Evolutionary conservation across 2,113 vertebrate species (phyloP).

Genomic region (Crotalus helleri): DNA sequence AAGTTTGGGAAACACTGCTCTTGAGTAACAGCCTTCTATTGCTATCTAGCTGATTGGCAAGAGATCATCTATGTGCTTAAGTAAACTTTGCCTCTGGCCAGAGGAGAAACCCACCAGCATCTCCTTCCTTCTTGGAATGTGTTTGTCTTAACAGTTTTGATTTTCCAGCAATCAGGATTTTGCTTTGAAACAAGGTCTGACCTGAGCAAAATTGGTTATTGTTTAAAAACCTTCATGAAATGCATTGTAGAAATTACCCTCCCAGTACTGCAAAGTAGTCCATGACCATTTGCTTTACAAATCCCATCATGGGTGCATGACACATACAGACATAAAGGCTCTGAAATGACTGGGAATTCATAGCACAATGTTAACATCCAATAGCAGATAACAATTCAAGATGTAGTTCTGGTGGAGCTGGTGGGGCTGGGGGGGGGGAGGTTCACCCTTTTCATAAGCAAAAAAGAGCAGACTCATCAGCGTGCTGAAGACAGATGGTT

Average conservation of each 20-base stretch:
- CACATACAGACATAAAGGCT: slow-evolving; percentile 51
- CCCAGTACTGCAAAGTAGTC: slow-evolving; percentile 54
- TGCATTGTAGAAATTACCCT: slow-evolving; percentile 65
- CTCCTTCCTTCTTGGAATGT: slow-evolving; percentile 12
- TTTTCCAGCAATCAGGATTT: slow-evolving; percentile 58
- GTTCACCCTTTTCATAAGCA: slow-evolving; percentile 10
- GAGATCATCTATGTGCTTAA: not conserved
- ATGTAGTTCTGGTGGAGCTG: slow-evolving; percentile 51
- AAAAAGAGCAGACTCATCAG: slow-evolving; percentile 59
- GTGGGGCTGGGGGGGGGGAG: slow-evolving; percentile 30
- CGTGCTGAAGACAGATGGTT: slow-evolving; percentile 83
- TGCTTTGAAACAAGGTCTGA: slow-evolving; percentile 59
- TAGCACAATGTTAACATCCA: slow-evolving; percentile 61
- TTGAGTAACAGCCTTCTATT: not conserved
- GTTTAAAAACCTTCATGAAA: slow-evolving; percentile 64
- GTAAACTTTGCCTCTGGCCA: slow-evolving; percentile 29
- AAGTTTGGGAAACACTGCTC: not conserved
- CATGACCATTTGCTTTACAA: slow-evolving; percentile 58
- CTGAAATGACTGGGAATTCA: slow-evolving; percentile 64
- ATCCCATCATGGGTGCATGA: slow-evolving; percentile 53
- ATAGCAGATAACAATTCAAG: slow-evolving; percentile 56
- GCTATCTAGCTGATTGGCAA: slow-evolving; percentile 7
- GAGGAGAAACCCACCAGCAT: slow-evolving; percentile 36
- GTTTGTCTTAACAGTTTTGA: slow-evolving; percentile 30
- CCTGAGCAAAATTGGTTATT: slow-evolving; percentile 60